Evolutionary conservation across 2,113 vertebrate genomes (phyloP).

Genomic region (Orientallactaga bullata): DNA sequence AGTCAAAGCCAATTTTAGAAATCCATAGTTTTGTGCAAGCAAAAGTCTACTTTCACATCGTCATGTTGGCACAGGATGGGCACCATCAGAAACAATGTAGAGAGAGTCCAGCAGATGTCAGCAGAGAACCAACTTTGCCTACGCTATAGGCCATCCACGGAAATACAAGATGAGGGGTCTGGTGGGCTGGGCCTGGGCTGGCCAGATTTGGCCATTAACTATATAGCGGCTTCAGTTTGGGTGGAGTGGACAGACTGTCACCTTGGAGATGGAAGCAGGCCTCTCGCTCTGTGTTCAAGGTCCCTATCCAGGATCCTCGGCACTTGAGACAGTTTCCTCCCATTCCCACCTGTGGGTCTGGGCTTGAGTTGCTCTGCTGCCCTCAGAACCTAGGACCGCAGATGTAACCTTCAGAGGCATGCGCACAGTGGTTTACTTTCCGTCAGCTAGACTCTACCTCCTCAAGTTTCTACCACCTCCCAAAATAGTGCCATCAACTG

Average conservation of each 20-base stretch:
- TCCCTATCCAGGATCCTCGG: not conserved
- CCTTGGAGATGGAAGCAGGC: not conserved
- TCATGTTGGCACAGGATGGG: not conserved
- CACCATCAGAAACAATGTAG: not conserved
- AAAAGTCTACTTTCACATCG: not conserved
- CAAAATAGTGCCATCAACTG: not conserved
- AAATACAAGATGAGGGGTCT: not conserved
- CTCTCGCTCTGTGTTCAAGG: not conserved
- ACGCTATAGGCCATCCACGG: fast-evolving
- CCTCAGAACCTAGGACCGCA: not conserved
- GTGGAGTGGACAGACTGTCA: not conserved
- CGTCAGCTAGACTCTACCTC: not conserved
- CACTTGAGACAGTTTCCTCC: not conserved
- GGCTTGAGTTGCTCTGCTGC: not conserved
- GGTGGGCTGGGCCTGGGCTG: not conserved
- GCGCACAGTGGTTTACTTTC: not conserved
- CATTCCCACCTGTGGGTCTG: not conserved
- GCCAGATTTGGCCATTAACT: not conserved
- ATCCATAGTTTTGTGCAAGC: not conserved
- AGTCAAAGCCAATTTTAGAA: slow-evolving; percentile 59
- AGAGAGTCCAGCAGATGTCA: slow-evolving; percentile 85
- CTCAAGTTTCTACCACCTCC: not conserved
- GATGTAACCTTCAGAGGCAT: not conserved
- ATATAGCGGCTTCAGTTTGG: not conserved
- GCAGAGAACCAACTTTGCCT: slow-evolving; percentile 83